Conservation (phyloP, 1,140 invertebrate genomes). For the Rhopalosiphum maidis region DNA sequence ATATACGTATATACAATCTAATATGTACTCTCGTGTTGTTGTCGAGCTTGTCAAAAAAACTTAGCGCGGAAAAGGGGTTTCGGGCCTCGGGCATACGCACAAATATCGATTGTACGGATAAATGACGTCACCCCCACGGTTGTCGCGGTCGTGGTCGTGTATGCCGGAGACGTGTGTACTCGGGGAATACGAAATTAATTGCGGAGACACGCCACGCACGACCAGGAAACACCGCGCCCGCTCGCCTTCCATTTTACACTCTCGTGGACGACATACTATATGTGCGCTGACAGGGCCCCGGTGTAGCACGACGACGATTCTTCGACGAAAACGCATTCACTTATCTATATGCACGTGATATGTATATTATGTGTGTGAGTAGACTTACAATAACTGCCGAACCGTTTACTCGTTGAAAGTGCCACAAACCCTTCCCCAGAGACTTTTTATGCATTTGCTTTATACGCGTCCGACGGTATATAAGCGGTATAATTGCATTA, state of each 20-base stretch:
- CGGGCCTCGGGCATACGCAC: neutral
- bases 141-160: slow-evolving; percentile 18
- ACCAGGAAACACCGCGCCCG: neutral
- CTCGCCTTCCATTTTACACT: neutral
- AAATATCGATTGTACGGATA: neutral
- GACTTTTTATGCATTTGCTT: neutral
- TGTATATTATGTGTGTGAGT: neutral
- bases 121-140: slow-evolving; percentile 29
- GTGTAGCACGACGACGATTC: neutral
- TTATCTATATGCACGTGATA: neutral
- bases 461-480: neutral
- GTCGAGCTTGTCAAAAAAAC: slow-evolving; percentile 48
- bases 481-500: neutral
- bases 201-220: slow-evolving; percentile 35
- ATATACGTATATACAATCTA: neutral
- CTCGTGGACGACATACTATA: neutral
- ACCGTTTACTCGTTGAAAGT: neutral
- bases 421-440: neutral
- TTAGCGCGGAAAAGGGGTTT: slow-evolving; percentile 39
- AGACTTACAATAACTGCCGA: neutral
- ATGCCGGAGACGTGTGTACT: neutral
- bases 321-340: neutral
- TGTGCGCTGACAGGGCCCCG: neutral
- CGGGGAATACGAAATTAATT: slow-evolving; percentile 51
- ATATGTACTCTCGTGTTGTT: neutral